phyloP scores from a whole-genome alignment of 2,113 vertebrate genomes.

The Oreocharis arfaki region DNA sequence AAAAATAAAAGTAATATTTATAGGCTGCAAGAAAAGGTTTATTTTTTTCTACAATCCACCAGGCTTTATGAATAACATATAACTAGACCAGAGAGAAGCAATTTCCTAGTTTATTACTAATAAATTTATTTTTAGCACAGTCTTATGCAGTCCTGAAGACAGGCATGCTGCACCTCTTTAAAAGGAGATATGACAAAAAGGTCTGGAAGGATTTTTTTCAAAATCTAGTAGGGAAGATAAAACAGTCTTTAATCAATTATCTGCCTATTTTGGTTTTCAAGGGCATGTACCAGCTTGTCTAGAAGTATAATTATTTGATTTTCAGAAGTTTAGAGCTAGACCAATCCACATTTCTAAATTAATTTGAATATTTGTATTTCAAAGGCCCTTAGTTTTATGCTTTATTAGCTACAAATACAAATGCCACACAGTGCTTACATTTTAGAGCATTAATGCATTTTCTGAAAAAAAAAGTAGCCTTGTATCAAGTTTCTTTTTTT shows the following conservation, averaged over 20 bases:
- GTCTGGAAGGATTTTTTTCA: neutral
- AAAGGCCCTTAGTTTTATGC: neutral
- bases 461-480: neutral
- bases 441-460: neutral
- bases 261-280: constrained; percentile 7
- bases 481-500: neutral
- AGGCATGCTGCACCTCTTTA: neutral
- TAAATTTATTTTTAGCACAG: constrained; percentile 22
- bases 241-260: constrained; percentile 11
- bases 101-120: constrained; percentile 25
- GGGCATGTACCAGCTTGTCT: neutral
- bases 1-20: neutral
- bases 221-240: constrained; percentile 8
- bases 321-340: neutral
- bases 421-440: neutral
- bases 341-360: neutral
- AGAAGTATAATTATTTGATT: neutral
- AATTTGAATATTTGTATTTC: neutral
- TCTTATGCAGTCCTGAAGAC: neutral
- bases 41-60: neutral
- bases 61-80: neutral
- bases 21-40: neutral
- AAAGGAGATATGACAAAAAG: neutral
- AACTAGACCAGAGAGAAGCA: neutral
- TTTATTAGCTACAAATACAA: neutral